Evolutionary conservation across 1,140 invertebrate species (phyloP), one percentile per base, ranked within the genome.

Genomic region (Linepithema humile): DNA sequence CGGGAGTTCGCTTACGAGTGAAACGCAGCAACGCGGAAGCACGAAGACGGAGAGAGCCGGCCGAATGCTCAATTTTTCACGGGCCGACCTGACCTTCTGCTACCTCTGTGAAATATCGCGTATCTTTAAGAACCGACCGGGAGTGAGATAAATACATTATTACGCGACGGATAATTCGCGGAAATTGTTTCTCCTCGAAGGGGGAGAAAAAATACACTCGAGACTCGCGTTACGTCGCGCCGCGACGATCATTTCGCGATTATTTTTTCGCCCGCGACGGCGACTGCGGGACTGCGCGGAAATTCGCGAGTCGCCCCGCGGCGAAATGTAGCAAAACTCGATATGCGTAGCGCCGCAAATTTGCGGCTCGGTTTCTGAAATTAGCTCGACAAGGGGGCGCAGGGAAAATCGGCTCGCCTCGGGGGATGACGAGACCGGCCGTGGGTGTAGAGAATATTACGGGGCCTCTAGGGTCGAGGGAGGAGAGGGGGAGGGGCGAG

Each of bases 301-400:
- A 78, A 78, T 78, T 2, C 26, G 35, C 55, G 57, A 88, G 69
- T 75, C 26, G 88, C 86, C n/a, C 80, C 48, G 55, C 84, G 87
- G 88, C 35, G 72, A 82, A 78, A 88, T 85, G 86, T 70, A 78
- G 78, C 85, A 83, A 88, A 88, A 88, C 77, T 88, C 87, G 86
- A 88, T 88, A 83, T 64, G 72, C 87, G 85, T 72, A 77, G 86
- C 85, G 75, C 87, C 87, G 84, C 86, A 88, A 88, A 88, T 86
- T 88, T 83, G 87, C 87, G 73, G 83, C 87, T 84, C 85, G 87
- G 84, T 89, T 89, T 85, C 78, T 82, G 59, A 89, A 89, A 89
- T 89, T 89, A 89, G 88, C 74, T 83, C 84, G 82, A 82, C 64
- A 74, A 85, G 65, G 64, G 88, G 69, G 78, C 60, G 69, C 40